These are phyloP conservation scores for Oncorhynchus masou DNA, from an alignment of 2,113 vertebrate species.

Conservation along the genomic window DNA sequence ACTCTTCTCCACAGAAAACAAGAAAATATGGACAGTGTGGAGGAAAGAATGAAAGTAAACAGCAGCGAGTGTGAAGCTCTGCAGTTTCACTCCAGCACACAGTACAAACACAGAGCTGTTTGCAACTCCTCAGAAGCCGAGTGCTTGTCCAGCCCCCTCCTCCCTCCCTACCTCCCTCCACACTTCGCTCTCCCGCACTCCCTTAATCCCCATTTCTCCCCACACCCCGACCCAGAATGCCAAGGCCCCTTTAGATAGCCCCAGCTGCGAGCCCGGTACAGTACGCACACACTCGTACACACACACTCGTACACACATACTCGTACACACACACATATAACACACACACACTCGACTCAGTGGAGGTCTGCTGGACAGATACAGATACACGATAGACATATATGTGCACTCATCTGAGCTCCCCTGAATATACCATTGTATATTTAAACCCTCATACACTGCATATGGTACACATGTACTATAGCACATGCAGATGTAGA, in stretches of 20 bases:
- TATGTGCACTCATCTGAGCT: neutral
- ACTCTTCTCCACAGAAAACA: neutral
- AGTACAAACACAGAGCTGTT: neutral
- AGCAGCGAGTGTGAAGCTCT: neutral
- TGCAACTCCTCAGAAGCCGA: neutral
- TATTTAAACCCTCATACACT: neutral
- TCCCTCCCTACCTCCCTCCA: constrained; percentile 11
- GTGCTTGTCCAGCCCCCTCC: constrained; percentile 18
- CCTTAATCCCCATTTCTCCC: constrained; percentile 21
- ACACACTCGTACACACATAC: constrained; percentile 5
- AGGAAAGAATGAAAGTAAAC: constrained; percentile 23
- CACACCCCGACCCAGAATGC: constrained; percentile 33
- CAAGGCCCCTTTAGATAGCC: constrained; percentile 31
- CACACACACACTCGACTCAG: constrained; percentile 31
- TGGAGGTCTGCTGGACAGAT: constrained; percentile 25
- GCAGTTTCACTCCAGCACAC: constrained; percentile 34
- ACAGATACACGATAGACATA: neutral
- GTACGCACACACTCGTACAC: neutral
- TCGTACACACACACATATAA: neutral
- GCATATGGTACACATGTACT: constrained; percentile 62
- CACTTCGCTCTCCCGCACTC: constrained; percentile 13
- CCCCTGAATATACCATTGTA: neutral
- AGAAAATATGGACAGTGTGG: constrained; percentile 18
- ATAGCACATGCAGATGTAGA: constrained; percentile 7
- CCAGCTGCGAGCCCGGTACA: constrained; percentile 13